Conservation (phyloP, 2,797 vertebrate species). For the Bovichtus diacanthus region DNA sequence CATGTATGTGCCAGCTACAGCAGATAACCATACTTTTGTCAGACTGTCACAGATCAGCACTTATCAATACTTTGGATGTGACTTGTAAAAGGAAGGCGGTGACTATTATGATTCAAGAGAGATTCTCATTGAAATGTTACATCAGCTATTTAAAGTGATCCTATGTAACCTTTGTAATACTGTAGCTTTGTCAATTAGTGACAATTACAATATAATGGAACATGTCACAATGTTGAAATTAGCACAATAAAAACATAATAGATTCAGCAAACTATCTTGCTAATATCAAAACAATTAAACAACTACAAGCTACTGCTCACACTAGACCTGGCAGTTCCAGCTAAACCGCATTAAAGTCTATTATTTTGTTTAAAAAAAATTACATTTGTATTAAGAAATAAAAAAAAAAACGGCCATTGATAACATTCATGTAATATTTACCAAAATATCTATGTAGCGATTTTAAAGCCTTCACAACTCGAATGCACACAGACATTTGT, state of each 20-base stretch:
- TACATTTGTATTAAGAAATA: not conserved
- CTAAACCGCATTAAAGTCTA: not conserved
- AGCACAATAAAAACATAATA: not conserved
- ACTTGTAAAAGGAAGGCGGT: not conserved
- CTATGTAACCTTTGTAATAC: not conserved
- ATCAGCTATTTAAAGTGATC: not conserved
- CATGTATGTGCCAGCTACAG: conserved; percentile 23
- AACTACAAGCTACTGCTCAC: not conserved
- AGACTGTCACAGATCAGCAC: conserved; percentile 23
- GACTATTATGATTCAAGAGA: not conserved
- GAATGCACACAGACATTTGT: conserved; percentile 2
- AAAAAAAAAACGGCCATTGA: no score
- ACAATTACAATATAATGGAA: not conserved
- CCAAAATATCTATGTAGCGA: not conserved
- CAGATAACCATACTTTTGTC: conserved; percentile 29
- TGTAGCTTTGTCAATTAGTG: not conserved
- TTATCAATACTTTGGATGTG: not conserved
- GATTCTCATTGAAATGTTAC: not conserved
- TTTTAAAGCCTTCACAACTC: not conserved
- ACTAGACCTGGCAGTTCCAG: not conserved
- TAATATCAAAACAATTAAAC: no score
- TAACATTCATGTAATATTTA: no score
- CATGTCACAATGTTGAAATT: not conserved
- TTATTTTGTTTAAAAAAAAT: not conserved
- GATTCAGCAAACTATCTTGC: not conserved